Conservation (phyloP, 2,113 vertebrate species). For the Hystrix cristata region DNA sequence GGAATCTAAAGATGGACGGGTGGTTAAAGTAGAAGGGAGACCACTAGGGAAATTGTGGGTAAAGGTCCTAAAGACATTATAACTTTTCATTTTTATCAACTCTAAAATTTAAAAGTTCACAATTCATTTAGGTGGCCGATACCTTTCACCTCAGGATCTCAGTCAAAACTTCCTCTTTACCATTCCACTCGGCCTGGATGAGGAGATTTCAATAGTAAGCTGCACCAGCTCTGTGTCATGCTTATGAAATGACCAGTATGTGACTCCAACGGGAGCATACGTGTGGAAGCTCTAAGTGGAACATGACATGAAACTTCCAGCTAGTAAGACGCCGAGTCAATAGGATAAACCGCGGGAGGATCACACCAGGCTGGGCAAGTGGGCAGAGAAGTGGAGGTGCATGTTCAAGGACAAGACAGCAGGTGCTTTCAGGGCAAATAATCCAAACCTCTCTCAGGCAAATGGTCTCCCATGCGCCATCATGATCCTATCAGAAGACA, state of each 20-base stretch:
- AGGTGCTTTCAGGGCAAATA: constrained; percentile 47
- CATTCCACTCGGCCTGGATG: constrained; percentile 8
- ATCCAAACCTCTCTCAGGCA: not conserved
- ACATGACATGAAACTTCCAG: not conserved
- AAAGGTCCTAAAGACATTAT: not conserved
- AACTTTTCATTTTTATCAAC: not conserved
- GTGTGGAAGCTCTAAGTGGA: constrained; percentile 31
- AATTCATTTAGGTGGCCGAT: not conserved
- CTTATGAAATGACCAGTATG: constrained; percentile 50
- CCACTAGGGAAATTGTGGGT: not conserved
- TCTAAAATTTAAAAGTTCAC: constrained; percentile 31
- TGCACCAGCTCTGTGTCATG: not conserved
- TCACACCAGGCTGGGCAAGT: not conserved
- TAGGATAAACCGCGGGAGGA: constrained; percentile 27
- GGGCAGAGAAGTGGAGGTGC: not conserved
- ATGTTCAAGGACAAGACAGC: constrained; percentile 8
- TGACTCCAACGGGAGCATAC: constrained; percentile 69
- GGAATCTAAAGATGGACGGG: not conserved
- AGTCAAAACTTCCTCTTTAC: constrained; percentile 3
- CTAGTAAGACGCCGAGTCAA: constrained; percentile 65
- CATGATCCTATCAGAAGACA: not conserved
- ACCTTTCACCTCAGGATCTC: not conserved
- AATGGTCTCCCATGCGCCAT: not conserved
- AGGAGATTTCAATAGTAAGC: not conserved
- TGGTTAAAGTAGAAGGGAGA: not conserved